phyloP scores from a whole-genome alignment of 2,113 vertebrate species.

The Lichenostomus cassidix region DNA sequence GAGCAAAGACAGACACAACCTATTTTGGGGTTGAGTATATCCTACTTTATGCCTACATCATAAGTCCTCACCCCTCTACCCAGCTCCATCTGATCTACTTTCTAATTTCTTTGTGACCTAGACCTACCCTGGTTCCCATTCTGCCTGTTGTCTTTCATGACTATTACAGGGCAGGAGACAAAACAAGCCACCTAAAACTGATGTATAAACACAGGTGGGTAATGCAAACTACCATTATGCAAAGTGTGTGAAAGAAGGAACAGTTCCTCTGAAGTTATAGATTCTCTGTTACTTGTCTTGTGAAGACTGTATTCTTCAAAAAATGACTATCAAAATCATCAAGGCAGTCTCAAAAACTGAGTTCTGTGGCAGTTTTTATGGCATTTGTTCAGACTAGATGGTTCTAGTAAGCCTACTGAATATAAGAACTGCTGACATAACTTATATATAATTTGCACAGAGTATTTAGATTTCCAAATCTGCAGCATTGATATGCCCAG shows the following conservation, averaged over 20 bases:
- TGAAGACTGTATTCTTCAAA: background rate
- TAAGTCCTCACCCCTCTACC: background rate
- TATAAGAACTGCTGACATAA: background rate
- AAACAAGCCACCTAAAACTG: background rate
- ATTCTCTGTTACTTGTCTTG: background rate
- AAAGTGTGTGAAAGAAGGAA: background rate
- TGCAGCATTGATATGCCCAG: background rate
- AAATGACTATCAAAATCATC: background rate
- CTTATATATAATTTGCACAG: background rate
- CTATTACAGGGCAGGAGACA: background rate
- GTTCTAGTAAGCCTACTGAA: background rate
- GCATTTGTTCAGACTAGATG: background rate
- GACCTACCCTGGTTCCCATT: background rate
- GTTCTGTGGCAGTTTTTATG: background rate
- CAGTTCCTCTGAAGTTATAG: background rate
- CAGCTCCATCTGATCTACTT: background rate
- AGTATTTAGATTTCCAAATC: background rate
- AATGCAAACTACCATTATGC: background rate
- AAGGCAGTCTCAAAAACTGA: background rate
- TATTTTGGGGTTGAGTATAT: background rate
- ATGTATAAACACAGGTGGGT: background rate
- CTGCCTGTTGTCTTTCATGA: rapidly evolving
- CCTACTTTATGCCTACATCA: background rate
- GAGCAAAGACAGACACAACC: background rate
- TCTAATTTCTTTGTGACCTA: background rate